phyloP scores from a whole-genome alignment of 2,888 invertebrate genomes.

The Drosophila sordidapex region DNA sequence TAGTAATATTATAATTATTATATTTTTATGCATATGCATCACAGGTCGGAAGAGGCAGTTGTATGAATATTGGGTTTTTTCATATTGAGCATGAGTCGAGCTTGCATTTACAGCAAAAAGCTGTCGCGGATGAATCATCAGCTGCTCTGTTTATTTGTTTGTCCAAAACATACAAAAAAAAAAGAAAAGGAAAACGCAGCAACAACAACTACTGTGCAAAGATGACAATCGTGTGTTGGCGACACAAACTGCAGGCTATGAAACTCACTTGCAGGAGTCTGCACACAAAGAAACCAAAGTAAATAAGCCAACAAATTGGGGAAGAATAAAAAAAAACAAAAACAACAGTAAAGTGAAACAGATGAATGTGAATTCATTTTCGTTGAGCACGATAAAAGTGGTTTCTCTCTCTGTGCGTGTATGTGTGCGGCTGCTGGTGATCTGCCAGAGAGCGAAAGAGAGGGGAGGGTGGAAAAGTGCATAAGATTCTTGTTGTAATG shows the following conservation, averaged over 20 bases:
- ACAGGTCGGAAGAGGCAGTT: slow-evolving; percentile 20
- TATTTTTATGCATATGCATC: slow-evolving; percentile 6
- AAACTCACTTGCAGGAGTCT: slow-evolving; percentile 34
- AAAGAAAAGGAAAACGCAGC: not conserved
- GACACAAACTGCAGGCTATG: slow-evolving; percentile 27
- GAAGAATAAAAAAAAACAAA: slow-evolving; percentile 25
- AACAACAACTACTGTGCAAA: slow-evolving; percentile 10
- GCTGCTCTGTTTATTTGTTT: slow-evolving; percentile 28
- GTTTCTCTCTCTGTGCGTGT: slow-evolving; percentile 5
- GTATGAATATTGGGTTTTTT: slow-evolving; percentile 21
- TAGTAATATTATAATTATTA: slow-evolving; percentile 1
- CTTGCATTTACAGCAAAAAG: slow-evolving; percentile 40
- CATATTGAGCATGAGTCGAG: slow-evolving; percentile 39
- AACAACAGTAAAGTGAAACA: slow-evolving; percentile 7
- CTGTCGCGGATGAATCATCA: slow-evolving; percentile 46
- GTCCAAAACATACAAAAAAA: slow-evolving; percentile 18
- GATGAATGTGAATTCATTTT: slow-evolving; percentile 56
- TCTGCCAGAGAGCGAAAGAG: slow-evolving; percentile 22
- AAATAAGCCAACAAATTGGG: slow-evolving; percentile 43
- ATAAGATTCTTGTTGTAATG: slow-evolving; percentile 37
- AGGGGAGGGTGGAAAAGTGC: slow-evolving; percentile 51
- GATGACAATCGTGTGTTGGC: slow-evolving; percentile 25
- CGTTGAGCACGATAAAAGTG: slow-evolving; percentile 39
- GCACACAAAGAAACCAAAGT: slow-evolving; percentile 31
- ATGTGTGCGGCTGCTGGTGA: slow-evolving; percentile 54